Percentiles rank a stretch among this genome's conserved stretches.
Conservation (phyloP, 2,888 invertebrate species). For the Ochropleura plecta region DNA sequence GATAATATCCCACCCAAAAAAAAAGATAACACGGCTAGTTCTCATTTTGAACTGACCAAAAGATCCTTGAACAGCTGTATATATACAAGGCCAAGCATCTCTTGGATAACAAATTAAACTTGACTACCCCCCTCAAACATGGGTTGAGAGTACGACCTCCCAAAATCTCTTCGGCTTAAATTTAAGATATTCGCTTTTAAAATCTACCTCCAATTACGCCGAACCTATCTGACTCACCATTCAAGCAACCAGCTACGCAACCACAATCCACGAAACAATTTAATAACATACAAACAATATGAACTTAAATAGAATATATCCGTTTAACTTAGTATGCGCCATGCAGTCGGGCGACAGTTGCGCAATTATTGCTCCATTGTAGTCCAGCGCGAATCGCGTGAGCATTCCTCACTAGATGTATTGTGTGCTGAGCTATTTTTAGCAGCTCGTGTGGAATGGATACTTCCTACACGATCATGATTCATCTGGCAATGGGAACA, state of each 20-base stretch:
- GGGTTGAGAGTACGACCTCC: background rate
- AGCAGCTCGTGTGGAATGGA: constrained; percentile 33
- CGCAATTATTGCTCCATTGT: constrained; percentile 51
- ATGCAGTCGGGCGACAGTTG: constrained; percentile 50
- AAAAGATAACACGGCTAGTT: background rate
- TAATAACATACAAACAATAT: constrained; percentile 14
- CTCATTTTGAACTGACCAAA: background rate
- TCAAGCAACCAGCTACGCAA: constrained; percentile 1
- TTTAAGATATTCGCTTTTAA: background rate
- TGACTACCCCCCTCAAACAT: background rate
- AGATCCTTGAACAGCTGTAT: background rate
- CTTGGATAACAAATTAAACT: background rate
- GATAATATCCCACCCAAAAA: no score
- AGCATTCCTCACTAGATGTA: constrained; percentile 31
- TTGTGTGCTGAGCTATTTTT: constrained; percentile 47
- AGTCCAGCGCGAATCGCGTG: constrained; percentile 5
- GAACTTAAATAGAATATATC: constrained; percentile 35
- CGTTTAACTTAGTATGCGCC: constrained; percentile 17
- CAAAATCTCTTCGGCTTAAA: background rate
- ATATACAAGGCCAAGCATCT: background rate
- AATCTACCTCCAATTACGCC: background rate
- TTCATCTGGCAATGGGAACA: constrained; percentile 37
- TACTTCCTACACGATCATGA: constrained; percentile 51
- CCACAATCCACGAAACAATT: constrained; percentile 33
- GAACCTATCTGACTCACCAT: constrained; percentile 22